Evolutionary conservation across 1,140 invertebrate genomes (phyloP).

Genomic region (Papilio dardanus): DNA sequence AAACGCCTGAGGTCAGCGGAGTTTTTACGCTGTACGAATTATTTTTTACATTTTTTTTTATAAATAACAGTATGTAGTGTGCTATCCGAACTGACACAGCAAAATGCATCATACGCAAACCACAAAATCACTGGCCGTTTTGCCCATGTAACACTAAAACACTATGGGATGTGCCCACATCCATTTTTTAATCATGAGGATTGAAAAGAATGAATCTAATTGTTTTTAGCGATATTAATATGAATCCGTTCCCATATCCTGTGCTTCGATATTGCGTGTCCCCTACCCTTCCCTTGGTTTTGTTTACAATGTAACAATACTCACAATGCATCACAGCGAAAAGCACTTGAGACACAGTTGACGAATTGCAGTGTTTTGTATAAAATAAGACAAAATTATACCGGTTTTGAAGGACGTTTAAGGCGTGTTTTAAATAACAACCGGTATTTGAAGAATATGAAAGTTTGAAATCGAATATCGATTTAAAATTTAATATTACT

Average conservation of each 20-base stretch:
- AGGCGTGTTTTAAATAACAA: background rate
- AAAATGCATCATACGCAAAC: conserved; percentile 54
- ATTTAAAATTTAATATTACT: too few species aligned
- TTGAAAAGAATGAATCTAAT: background rate
- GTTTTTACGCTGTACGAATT: conserved; percentile 74
- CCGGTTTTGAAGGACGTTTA: background rate
- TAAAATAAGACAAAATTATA: background rate
- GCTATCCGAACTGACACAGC: conserved; percentile 73
- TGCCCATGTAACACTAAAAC: conserved; percentile 41
- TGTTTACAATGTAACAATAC: conserved; percentile 10
- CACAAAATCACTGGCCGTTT: conserved; percentile 56
- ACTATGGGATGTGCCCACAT: background rate
- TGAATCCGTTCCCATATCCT: background rate
- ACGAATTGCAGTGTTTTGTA: background rate
- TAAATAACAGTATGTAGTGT: conserved; percentile 77
- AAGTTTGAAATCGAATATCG: too few species aligned
- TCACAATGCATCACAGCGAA: background rate
- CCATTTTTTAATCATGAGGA: background rate
- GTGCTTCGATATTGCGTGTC: conserved; percentile 1
- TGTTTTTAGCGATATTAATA: background rate
- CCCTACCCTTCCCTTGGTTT: conserved; percentile 15
- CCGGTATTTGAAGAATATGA: background rate
- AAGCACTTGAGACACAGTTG: conserved; percentile 3
- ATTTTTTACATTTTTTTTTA: conserved; percentile 62
- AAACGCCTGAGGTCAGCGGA: conserved; percentile 82